Conservation (phyloP, 2,888 invertebrate species). For the Odiellus spinosus region DNA sequence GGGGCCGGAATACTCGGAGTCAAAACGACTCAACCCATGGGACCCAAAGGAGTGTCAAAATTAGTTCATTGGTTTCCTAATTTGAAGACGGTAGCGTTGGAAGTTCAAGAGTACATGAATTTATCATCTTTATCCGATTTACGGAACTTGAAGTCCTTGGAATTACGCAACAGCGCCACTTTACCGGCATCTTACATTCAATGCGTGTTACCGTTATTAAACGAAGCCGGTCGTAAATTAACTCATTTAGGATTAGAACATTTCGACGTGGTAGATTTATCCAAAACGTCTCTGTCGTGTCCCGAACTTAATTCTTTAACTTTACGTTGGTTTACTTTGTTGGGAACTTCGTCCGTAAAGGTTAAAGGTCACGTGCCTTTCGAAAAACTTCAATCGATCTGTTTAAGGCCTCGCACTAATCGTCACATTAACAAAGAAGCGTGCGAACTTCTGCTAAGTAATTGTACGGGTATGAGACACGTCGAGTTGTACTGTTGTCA, state of each 20-base stretch:
- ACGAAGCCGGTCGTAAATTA: conserved; percentile 15
- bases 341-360: conserved; percentile 10
- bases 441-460: conserved; percentile 14
- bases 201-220: conserved; percentile 18
- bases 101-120: conserved; percentile 19
- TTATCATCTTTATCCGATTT: conserved; percentile 13
- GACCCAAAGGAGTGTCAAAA: conserved; percentile 13
- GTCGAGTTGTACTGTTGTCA: conserved; percentile 21
- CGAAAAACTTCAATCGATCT: conserved; percentile 15
- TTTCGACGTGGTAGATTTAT: conserved; percentile 20
- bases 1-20: conserved; percentile 12
- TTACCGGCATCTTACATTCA: conserved; percentile 16
- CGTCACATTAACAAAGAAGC: conserved; percentile 17
- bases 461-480: conserved; percentile 15
- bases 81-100: conserved; percentile 16
- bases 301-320: conserved; percentile 19
- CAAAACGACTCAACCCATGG: conserved; percentile 16
- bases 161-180: conserved; percentile 18
- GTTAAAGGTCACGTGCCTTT: conserved; percentile 12
- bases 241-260: conserved; percentile 16
- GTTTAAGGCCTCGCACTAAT: conserved; percentile 18
- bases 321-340: conserved; percentile 20
- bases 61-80: conserved; percentile 18
- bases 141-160: conserved; percentile 9
- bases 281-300: conserved; percentile 17